A percentile compares a stretch with the other conserved stretches of the same genome.
Conservation (phyloP, 2,113 vertebrate genomes). For the Baryphthengus martii region DNA sequence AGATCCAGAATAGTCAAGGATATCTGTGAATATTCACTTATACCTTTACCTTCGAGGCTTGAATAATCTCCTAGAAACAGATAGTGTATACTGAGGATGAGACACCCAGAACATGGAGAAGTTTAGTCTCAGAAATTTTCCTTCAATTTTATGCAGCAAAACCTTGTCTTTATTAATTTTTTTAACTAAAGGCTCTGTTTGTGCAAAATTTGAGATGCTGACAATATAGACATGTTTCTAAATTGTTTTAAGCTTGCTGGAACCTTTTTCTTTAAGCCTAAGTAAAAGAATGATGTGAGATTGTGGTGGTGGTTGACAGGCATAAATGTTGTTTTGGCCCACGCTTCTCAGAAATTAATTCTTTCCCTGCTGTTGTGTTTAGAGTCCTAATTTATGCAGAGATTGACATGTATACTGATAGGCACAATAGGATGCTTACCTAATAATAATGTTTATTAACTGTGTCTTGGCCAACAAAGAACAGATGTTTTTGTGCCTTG, state of each 20-base stretch:
- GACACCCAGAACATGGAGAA: not conserved
- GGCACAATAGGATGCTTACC: not conserved
- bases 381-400: not conserved
- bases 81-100: not conserved
- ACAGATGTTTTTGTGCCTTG: constrained; percentile 2
- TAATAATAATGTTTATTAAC: constrained; percentile 36
- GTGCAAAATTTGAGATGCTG: not conserved
- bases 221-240: not conserved
- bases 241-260: not conserved
- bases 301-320: not conserved
- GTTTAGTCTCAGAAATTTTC: not conserved
- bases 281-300: not conserved
- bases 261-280: not conserved
- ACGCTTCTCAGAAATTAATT: constrained; percentile 4
- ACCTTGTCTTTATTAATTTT: not conserved
- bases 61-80: not conserved
- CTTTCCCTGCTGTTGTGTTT: not conserved
- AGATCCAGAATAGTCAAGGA: not conserved
- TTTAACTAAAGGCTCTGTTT: not conserved
- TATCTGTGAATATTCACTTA: not conserved
- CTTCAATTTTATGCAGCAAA: not conserved
- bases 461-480: constrained; percentile 36
- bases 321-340: not conserved
- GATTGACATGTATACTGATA: constrained; percentile 7
- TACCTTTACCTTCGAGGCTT: not conserved